Evolutionary conservation across 2,888 invertebrate genomes (phyloP).

Genomic region (Mythimna vitellina): DNA sequence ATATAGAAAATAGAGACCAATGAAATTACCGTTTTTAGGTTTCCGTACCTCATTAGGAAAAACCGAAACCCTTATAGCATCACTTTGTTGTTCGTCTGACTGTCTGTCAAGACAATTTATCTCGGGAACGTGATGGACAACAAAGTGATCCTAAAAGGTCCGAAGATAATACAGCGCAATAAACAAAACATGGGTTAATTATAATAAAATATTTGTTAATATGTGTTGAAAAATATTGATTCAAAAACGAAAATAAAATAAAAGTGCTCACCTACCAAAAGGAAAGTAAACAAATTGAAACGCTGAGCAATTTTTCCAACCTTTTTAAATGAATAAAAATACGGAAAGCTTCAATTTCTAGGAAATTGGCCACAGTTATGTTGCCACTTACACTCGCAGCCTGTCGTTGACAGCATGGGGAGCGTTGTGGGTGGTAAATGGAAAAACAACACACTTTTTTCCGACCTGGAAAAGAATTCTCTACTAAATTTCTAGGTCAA

Average conservation of each 20-base stretch:
- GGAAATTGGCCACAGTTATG: constrained; percentile 34
- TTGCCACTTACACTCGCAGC: constrained; percentile 7
- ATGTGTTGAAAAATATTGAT: neutral
- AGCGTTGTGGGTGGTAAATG: constrained; percentile 14
- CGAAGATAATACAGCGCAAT: no score
- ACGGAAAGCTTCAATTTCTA: constrained; percentile 15
- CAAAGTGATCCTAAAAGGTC: no score
- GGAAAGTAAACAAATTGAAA: neutral
- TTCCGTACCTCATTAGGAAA: no score
- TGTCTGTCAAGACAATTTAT: no score
- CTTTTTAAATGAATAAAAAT: constrained; percentile 20
- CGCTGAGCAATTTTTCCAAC: constrained; percentile 9
- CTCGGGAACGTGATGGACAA: no score
- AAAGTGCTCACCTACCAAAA: neutral
- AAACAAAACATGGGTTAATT: no score
- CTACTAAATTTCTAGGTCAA: constrained; percentile 3
- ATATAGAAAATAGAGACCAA: no score
- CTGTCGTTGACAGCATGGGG: constrained; percentile 23
- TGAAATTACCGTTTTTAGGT: no score
- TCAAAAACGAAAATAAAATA: neutral
- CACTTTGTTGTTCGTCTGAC: no score
- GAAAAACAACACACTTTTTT: constrained; percentile 18
- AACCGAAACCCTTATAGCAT: no score
- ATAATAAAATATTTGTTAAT: no score
- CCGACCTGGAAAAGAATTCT: constrained; percentile 3